A percentile compares a stretch with the other conserved stretches of the same genome.
phyloP scores from a whole-genome alignment of 1,140 invertebrate species.

The Bombus turneri region DNA sequence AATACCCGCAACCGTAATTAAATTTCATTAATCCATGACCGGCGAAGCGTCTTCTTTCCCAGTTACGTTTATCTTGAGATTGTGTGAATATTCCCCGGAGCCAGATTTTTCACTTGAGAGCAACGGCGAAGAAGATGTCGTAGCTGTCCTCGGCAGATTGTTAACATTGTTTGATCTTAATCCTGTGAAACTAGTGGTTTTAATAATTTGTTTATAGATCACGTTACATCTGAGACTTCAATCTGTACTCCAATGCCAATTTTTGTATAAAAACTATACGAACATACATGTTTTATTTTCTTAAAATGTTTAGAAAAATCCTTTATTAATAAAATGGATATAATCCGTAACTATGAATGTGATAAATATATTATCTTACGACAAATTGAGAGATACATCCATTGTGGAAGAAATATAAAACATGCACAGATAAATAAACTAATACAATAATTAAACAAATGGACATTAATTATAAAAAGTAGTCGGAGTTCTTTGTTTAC shows the following conservation, averaged over 20 bases:
- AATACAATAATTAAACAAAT: not conserved
- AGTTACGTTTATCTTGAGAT: not conserved
- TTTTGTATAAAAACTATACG: too few species aligned
- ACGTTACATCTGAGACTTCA: too few species aligned
- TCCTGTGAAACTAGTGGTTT: too few species aligned
- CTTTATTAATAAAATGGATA: not conserved
- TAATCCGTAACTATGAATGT: not conserved
- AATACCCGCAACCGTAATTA: not conserved
- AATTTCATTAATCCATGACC: constrained; percentile 18
- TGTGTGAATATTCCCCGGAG: not conserved
- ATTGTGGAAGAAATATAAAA: not conserved
- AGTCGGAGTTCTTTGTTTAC: not conserved
- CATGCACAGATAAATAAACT: too few species aligned
- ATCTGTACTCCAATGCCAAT: too few species aligned
- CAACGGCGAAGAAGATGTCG: not conserved
- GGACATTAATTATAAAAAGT: not conserved
- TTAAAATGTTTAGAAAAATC: too few species aligned
- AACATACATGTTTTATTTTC: too few species aligned
- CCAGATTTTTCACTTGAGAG: not conserved
- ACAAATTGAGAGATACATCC: not conserved
- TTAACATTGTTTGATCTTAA: too few species aligned
- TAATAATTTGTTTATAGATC: too few species aligned
- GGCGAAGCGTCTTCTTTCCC: not conserved
- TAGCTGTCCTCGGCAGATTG: not conserved
- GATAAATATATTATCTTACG: too few species aligned